phyloP scores from a whole-genome alignment of 2,888 invertebrate species.

The Pollenia labialis region DNA sequence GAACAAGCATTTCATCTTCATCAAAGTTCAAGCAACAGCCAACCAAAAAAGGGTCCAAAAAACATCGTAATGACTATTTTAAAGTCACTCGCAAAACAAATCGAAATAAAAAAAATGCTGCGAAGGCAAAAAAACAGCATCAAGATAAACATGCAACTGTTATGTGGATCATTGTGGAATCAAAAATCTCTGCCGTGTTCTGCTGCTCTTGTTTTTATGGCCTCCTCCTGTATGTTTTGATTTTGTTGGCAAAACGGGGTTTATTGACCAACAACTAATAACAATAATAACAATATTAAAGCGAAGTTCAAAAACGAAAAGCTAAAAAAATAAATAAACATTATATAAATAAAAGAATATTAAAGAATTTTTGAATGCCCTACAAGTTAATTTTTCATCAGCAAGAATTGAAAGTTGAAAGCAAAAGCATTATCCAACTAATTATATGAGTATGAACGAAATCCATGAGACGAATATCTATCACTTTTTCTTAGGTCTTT shows the following conservation, averaged over 20 bases:
- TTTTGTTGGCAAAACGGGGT: slow-evolving; percentile 50
- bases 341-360: background rate
- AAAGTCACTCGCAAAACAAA: slow-evolving; percentile 50
- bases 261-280: slow-evolving; percentile 70
- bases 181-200: background rate
- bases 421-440: no score
- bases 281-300: slow-evolving; percentile 66
- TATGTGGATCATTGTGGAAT: slow-evolving; percentile 50
- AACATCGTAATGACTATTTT: slow-evolving; percentile 44
- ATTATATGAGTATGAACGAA: no score
- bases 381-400: background rate
- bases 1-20: slow-evolving; percentile 68
- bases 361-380: background rate
- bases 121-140: slow-evolving; percentile 38
- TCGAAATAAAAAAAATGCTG: slow-evolving; percentile 25
- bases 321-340: background rate
- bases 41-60: slow-evolving; percentile 43
- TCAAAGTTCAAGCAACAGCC: slow-evolving; percentile 60
- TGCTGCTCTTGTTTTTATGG: slow-evolving; percentile 30
- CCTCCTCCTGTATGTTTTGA: slow-evolving; percentile 24
- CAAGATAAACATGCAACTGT: slow-evolving; percentile 66
- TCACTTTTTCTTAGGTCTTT: no score
- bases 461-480: no score
- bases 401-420: no score
- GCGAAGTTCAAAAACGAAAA: slow-evolving; percentile 33